Evolutionary conservation across 1,140 invertebrate species (phyloP).

Genomic region (Megathymus violae): DNA sequence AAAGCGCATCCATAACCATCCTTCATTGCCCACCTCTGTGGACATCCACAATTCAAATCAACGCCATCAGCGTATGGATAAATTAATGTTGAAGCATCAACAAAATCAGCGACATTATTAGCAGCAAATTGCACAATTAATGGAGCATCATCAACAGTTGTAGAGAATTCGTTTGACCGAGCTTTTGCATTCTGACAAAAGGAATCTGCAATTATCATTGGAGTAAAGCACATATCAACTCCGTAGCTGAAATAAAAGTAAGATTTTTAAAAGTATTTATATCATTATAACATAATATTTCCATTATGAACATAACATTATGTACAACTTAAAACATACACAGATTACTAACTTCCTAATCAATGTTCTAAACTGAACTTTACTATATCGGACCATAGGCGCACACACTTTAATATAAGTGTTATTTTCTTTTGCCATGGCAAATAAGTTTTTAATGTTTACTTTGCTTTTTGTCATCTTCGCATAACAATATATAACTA

Average conservation of each 20-base stretch:
- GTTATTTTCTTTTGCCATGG: constrained; percentile 75
- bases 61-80: constrained; percentile 95
- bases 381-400: constrained; percentile 98
- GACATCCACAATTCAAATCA: constrained; percentile 98
- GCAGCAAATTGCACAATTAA: constrained; percentile 98
- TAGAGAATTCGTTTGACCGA: constrained; percentile 94
- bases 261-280: neutral
- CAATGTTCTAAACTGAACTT: constrained; percentile 93
- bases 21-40: constrained; percentile 96
- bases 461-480: constrained; percentile 59
- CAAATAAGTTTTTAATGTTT: constrained; percentile 87
- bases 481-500: neutral
- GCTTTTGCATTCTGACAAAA: constrained; percentile 95
- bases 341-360: constrained; percentile 85
- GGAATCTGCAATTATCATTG: constrained; percentile 98
- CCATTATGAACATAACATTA: no score
- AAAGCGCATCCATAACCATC: constrained; percentile 95
- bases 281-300: no score
- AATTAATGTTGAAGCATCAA: constrained; percentile 92
- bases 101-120: constrained; percentile 92
- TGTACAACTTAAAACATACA: constrained; percentile 27
- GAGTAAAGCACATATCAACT: constrained; percentile 96
- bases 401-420: constrained; percentile 92
- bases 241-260: constrained; percentile 85
- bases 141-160: constrained; percentile 90